These are phyloP conservation scores for Steinernema khuongi DNA, from an alignment of 1,140 invertebrate species.

Conservation along the genomic window DNA sequence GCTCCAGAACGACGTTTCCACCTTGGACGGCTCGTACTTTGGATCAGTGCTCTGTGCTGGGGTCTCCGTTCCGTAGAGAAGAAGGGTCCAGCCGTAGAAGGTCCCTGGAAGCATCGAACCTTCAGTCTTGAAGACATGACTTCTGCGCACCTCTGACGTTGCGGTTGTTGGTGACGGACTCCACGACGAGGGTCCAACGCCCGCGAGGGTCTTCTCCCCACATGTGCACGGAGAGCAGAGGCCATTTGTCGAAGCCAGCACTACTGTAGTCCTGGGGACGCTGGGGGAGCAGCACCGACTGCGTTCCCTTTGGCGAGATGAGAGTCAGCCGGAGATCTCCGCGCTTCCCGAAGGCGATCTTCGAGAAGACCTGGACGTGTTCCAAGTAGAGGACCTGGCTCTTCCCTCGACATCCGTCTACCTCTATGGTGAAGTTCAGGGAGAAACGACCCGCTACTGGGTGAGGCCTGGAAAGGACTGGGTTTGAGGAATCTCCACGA, in stretches of 20 bases:
- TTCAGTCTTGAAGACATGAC: neutral
- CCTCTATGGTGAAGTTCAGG: conserved; percentile 54
- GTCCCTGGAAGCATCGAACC: conserved; percentile 43
- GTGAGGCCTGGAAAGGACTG: conserved; percentile 44
- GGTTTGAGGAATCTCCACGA: neutral
- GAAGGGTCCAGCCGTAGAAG: conserved; percentile 55
- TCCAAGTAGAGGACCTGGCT: conserved; percentile 73
- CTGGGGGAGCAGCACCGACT: conserved; percentile 52
- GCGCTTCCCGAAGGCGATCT: conserved; percentile 65
- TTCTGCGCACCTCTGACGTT: conserved; percentile 47
- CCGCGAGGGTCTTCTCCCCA: conserved; percentile 81
- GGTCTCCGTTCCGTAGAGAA: conserved; percentile 54
- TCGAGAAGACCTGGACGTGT: conserved; percentile 85
- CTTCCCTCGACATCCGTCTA: conserved; percentile 48
- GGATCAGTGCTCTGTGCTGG: conserved; percentile 54
- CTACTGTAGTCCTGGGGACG: conserved; percentile 66
- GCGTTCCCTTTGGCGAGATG: conserved; percentile 52
- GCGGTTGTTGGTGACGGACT: conserved; percentile 52
- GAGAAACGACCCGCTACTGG: conserved; percentile 51
- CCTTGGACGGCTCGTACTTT: conserved; percentile 21
- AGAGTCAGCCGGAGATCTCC: conserved; percentile 55
- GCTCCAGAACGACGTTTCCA: neutral
- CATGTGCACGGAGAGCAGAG: conserved; percentile 79
- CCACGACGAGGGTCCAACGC: conserved; percentile 68
- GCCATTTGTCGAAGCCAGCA: conserved; percentile 75